These are phyloP conservation scores for Morpho deidamia DNA, from an alignment of 2,888 invertebrate species.

Conservation along the genomic window DNA sequence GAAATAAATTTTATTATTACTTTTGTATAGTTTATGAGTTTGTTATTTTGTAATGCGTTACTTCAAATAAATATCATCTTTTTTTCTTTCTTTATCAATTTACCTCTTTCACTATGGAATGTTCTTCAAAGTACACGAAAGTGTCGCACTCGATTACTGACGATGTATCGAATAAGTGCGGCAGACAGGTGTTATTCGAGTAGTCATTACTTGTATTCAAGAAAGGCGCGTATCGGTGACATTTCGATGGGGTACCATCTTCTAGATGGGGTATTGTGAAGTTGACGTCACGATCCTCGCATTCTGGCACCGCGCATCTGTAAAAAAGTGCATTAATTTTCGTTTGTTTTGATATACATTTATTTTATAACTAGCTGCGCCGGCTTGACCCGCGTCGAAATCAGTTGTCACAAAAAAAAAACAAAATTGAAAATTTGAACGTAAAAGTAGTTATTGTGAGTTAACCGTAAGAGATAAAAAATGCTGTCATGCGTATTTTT, in stretches of 20 bases:
- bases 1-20: background rate
- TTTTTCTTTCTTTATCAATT: too few relatives aligned
- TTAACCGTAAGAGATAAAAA: too few relatives aligned
- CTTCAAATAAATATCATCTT: too few relatives aligned
- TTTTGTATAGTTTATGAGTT: background rate
- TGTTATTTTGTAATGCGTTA: too few relatives aligned
- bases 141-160: slow-evolving; percentile 54
- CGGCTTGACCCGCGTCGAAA: too few relatives aligned
- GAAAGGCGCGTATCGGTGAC: slow-evolving; percentile 55
- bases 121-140: slow-evolving; percentile 59
- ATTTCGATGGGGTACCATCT: slow-evolving; percentile 51
- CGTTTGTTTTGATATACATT: too few relatives aligned
- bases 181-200: slow-evolving; percentile 43
- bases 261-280: slow-evolving; percentile 56
- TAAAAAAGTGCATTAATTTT: slow-evolving; percentile 17
- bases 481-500: too few relatives aligned
- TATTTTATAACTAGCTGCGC: too few relatives aligned
- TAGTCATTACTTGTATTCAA: slow-evolving; percentile 32
- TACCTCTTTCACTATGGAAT: slow-evolving; percentile 70
- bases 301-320: slow-evolving; percentile 68
- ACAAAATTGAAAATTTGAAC: too few relatives aligned
- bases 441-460: too few relatives aligned
- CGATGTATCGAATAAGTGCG: slow-evolving; percentile 54
- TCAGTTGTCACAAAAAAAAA: too few relatives aligned
- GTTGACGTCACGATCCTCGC: slow-evolving; percentile 48